Conservation (phyloP, 2,797 vertebrate genomes). For the Diceros bicornis region DNA sequence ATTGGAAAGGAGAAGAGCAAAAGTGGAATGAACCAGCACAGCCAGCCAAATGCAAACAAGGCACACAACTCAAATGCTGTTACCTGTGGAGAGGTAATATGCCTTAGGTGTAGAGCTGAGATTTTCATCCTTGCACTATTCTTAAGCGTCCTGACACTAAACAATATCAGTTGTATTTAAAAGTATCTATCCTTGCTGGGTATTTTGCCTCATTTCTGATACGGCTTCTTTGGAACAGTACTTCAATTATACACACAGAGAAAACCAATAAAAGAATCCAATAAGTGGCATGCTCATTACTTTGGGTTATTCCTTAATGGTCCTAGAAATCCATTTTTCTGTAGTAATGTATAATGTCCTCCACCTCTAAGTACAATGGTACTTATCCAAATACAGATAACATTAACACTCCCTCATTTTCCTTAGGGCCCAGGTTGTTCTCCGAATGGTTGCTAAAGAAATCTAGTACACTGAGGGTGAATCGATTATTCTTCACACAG, state of each 20-base stretch:
- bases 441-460: neutral
- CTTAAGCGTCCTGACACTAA: neutral
- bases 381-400: neutral
- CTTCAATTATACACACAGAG: neutral
- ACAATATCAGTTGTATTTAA: neutral
- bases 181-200: neutral
- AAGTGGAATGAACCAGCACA: neutral
- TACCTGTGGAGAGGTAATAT: neutral
- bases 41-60: conserved; percentile 63
- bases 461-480: neutral
- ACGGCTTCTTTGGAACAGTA: neutral
- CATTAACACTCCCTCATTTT: neutral
- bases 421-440: neutral
- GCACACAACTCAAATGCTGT: neutral
- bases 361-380: neutral
- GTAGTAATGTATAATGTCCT: neutral
- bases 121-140: neutral
- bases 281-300: neutral
- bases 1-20: neutral
- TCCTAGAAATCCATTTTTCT: neutral
- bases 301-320: neutral
- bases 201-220: neutral
- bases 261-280: conserved; percentile 32
- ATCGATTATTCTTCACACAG: neutral
- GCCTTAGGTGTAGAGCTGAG: neutral